Evolutionary conservation across 2,113 vertebrate species (phyloP).

Genomic region (Dasypus novemcinctus): DNA sequence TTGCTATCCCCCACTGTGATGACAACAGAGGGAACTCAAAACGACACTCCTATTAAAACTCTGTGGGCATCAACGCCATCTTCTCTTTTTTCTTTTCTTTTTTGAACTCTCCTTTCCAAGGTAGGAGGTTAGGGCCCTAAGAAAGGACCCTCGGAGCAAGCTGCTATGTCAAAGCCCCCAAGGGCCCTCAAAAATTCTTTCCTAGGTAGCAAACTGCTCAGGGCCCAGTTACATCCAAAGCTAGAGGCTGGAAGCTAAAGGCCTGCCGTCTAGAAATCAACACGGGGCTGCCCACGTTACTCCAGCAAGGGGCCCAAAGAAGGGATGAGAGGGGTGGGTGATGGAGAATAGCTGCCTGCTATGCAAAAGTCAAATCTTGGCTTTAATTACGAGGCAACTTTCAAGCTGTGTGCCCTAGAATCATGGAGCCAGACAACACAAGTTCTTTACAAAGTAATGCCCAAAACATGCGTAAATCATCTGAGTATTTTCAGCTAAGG

Average conservation of each 20-base stretch:
- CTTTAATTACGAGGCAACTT: slow-evolving; percentile 24
- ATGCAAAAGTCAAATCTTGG: slow-evolving; percentile 38
- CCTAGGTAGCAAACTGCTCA: neutral
- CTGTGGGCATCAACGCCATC: neutral
- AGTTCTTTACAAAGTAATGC: slow-evolving; percentile 17
- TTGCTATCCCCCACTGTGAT: neutral
- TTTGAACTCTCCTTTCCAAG: neutral
- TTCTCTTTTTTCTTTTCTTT: neutral
- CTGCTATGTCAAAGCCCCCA: neutral
- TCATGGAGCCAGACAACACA: neutral
- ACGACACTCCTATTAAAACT: neutral
- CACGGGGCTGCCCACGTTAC: neutral
- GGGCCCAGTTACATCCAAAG: neutral
- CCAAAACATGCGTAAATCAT: slow-evolving; percentile 25
- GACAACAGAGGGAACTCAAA: neutral
- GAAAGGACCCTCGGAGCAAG: neutral
- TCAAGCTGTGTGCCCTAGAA: neutral
- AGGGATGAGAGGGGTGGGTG: neutral
- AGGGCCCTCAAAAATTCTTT: neutral
- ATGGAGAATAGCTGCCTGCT: neutral
- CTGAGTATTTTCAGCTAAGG: slow-evolving; percentile 37
- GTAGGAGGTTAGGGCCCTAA: neutral
- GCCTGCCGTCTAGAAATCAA: neutral
- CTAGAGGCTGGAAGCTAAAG: neutral
- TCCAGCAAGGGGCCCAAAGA: neutral